Conservation (phyloP, 2,113 vertebrate genomes). For the Tychaedon coryphoeus region DNA sequence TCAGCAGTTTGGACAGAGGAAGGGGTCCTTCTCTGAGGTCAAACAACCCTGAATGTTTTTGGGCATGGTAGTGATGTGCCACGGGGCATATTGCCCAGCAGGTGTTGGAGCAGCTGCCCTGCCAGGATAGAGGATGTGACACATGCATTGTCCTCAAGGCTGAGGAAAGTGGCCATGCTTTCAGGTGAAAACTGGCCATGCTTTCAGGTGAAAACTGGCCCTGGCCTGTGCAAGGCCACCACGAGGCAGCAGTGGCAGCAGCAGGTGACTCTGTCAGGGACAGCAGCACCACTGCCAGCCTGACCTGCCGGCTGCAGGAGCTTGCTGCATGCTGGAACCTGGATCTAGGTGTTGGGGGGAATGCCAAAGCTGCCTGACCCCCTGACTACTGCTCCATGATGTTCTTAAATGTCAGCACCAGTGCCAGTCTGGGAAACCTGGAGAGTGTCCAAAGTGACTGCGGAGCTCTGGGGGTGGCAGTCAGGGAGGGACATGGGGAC, state of each 20-base stretch:
- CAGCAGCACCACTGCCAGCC: not conserved
- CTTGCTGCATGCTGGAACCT: not conserved
- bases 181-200: not conserved
- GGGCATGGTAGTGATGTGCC: fast-evolving
- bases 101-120: not conserved
- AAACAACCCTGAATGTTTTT: not conserved
- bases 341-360: no score
- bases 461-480: not conserved
- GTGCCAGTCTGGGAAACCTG: not conserved
- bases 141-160: not conserved
- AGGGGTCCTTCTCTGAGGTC: not conserved
- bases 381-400: fast-evolving
- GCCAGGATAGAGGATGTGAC: not conserved
- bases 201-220: not conserved
- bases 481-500: not conserved
- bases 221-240: not conserved
- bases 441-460: not conserved
- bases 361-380: not conserved
- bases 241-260: not conserved
- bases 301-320: not conserved
- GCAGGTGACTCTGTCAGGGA: not conserved
- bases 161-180: not conserved
- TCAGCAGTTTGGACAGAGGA: not conserved
- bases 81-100: not conserved
- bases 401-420: not conserved